These are phyloP conservation scores for Phacellophora camtschatica DNA, from an alignment of 30 jellyfish, hydroid and myxozoan genomes.

Conservation along the genomic window DNA sequence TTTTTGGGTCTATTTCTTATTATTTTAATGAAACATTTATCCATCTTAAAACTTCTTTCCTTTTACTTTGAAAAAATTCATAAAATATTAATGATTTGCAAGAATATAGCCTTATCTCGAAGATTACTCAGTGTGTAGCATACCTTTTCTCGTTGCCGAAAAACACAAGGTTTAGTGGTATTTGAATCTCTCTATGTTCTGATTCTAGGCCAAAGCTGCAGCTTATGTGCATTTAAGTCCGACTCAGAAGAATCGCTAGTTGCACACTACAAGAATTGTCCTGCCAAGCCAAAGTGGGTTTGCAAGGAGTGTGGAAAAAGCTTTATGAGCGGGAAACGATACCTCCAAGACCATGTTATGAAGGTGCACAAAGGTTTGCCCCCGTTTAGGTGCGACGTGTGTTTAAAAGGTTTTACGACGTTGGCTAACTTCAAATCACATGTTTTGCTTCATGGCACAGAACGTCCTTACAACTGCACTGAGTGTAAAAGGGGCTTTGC, in stretches of 20 bases:
- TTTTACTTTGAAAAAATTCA: too few species aligned
- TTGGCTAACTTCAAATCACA: constrained; percentile 53
- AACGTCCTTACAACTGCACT: constrained; percentile 51
- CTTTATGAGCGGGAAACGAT: constrained; percentile 46
- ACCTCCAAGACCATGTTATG: constrained; percentile 54
- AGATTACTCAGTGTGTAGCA: too few species aligned
- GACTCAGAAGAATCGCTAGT: constrained; percentile 10
- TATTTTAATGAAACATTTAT: too few species aligned
- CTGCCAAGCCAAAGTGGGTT: constrained; percentile 66
- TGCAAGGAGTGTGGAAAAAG: constrained; percentile 70
- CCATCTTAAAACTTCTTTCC: too few species aligned
- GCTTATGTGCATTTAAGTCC: constrained; percentile 11
- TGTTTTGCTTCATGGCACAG: constrained; percentile 30
- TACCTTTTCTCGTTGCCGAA: too few species aligned
- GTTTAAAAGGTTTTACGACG: constrained; percentile 54
- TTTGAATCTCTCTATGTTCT: constrained; percentile 23
- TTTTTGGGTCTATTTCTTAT: too few species aligned
- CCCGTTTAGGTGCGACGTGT: constrained; percentile 43
- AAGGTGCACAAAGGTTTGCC: constrained; percentile 61
- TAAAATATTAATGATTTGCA: too few species aligned
- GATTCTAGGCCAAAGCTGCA: constrained; percentile 44
- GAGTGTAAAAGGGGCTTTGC: constrained; percentile 58
- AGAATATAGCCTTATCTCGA: too few species aligned
- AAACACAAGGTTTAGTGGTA: not conserved
- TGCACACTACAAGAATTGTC: constrained; percentile 22